Conservation (phyloP, 2,113 vertebrate genomes). For the Pithys albifrons region DNA sequence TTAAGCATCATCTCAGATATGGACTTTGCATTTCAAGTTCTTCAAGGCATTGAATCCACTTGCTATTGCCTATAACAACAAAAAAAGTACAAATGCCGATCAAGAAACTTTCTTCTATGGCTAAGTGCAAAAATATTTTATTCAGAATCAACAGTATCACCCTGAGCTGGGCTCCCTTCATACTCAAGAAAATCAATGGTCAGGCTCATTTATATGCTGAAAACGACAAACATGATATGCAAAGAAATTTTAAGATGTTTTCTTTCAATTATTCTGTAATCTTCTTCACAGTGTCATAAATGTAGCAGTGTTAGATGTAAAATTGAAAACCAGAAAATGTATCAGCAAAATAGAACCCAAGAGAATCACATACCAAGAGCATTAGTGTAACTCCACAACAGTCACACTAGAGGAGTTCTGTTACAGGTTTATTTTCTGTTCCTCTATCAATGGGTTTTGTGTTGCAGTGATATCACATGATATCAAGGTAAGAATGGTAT, state of each 20-base stretch:
- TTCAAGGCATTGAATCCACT: not conserved
- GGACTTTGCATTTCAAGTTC: not conserved
- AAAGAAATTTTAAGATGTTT: not conserved
- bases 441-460: not conserved
- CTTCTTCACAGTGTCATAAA: not conserved
- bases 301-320: not conserved
- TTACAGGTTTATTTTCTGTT: not conserved
- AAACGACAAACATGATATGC: not conserved
- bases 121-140: not conserved
- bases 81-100: not conserved
- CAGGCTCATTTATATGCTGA: not conserved
- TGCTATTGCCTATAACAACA: not conserved
- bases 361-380: not conserved
- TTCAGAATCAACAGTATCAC: not conserved
- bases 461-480: not conserved
- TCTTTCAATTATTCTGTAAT: not conserved
- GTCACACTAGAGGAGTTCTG: not conserved
- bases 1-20: not conserved
- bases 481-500: not conserved
- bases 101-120: not conserved
- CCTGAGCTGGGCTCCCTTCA: not conserved
- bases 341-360: not conserved
- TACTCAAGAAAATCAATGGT: not conserved
- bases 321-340: not conserved
- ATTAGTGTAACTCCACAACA: not conserved